Base-by-base conservation (phyloP, 2,113 vertebrate species). In the Alethe castanea region DNA sequence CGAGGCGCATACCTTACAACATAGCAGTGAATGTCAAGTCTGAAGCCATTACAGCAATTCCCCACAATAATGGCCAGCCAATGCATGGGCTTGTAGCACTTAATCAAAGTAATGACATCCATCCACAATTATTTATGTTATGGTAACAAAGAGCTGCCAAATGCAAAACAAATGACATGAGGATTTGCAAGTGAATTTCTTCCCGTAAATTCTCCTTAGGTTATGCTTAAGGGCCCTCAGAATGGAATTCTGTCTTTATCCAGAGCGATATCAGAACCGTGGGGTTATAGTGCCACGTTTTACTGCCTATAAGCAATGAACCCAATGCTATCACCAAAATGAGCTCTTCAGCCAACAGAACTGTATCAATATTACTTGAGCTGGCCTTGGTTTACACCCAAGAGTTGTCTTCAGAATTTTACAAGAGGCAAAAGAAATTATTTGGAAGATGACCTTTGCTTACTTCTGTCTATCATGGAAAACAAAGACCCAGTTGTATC, bases 91-190 rank as follows among this genome's bases (percentile, higher is more conserved):
- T 91, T 91, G 79, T 78, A 96, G 91, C 79, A 96, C 91, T 94
- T 95, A 81, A 96, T 97, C 95, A 86, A 94, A 95, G 93, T 95
- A 96, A 97, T 92, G 93, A 95, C 81, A 96, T 95, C 86, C 94
- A 91, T 96, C 93, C 95, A 71, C 94, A 94, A 95, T 94, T 96
- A 97, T 96, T 97, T 96, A 97, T 87, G 91, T 96, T 96, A 95
- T 81, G 84, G 90, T 93, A 97, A 94, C 96, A 97, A 92, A 95
- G 95, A 97, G 94, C 96, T 95, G 95, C 85, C 40, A 96, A 95
- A 97, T 88, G 97, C 95, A 98, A 98, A 98, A 96, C 97, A 97
- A 98, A 97, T 97, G 97, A 96, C 91, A 96, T 13, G 72, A 90
- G 90, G 93, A 91, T 94, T 90, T 95, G 95, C 86, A 86, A 97